phyloP scores from a whole-genome alignment of 2,113 vertebrate genomes.

The Pachycephala philippinensis region DNA sequence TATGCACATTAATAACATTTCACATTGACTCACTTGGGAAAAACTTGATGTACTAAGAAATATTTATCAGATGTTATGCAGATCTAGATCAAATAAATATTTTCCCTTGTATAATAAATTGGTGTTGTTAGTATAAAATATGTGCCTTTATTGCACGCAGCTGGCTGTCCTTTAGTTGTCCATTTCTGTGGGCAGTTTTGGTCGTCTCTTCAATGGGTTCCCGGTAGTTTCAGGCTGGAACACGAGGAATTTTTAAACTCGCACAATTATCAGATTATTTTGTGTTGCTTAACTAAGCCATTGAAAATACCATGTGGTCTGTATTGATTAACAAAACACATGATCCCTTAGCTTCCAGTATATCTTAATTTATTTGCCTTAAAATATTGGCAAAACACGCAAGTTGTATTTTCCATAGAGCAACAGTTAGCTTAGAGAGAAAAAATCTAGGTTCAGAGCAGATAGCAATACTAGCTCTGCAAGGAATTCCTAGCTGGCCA shows the following conservation, averaged over 20 bases:
- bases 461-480: slow-evolving; percentile 52
- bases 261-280: neutral
- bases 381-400: neutral
- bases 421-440: neutral
- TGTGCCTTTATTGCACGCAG: neutral
- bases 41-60: neutral
- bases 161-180: neutral
- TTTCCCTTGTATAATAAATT: neutral
- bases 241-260: neutral
- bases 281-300: neutral
- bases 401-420: slow-evolving; percentile 1
- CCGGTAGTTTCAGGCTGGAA: neutral
- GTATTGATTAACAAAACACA: neutral
- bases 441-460: slow-evolving; percentile 23
- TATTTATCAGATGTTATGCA: slow-evolving; percentile 22
- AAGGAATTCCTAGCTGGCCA: slow-evolving; percentile 43
- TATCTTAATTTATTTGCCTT: slow-evolving; percentile 14
- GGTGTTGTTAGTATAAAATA: neutral
- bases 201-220: neutral
- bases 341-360: neutral
- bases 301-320: neutral
- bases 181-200: neutral
- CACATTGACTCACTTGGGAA: slow-evolving; percentile 22
- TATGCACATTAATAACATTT: neutral
- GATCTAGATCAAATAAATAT: slow-evolving; percentile 20